A percentile compares a stretch with the other conserved stretches of the same genome.
Evolutionary conservation across 2,797 vertebrate genomes (phyloP).

Genomic region (Enteromius treurensis): DNA sequence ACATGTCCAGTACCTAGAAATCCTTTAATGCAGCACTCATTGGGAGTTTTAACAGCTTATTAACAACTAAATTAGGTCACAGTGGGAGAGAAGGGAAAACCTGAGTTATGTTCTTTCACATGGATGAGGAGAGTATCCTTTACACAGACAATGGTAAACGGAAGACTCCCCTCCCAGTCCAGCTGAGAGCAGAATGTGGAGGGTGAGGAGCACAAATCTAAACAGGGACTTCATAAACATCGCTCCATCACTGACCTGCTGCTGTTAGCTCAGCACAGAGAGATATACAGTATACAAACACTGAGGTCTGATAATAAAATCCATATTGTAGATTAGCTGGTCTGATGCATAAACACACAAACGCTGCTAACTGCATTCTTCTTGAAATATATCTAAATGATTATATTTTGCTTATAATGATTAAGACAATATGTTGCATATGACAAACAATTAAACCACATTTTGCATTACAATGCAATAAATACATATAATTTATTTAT

Average conservation of each 20-base stretch:
- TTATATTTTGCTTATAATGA: not conserved
- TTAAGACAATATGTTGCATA: not conserved
- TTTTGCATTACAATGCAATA: not conserved
- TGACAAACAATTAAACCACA: slow-evolving; percentile 3
- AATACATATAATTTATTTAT: not conserved
- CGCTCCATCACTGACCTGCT: not conserved
- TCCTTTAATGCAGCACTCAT: slow-evolving; percentile 45
- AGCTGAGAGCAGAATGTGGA: slow-evolving; percentile 15
- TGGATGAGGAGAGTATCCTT: slow-evolving; percentile 51
- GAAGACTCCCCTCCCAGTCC: slow-evolving; percentile 3
- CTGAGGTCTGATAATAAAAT: not conserved
- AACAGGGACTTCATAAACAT: not conserved
- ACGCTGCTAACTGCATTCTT: not conserved
- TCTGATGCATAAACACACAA: not conserved
- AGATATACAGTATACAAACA: slow-evolving; percentile 13
- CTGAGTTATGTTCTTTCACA: slow-evolving; percentile 51
- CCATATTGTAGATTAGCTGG: slow-evolving; percentile 52
- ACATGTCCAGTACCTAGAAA: slow-evolving; percentile 33
- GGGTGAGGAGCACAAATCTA: slow-evolving; percentile 24
- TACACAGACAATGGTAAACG: slow-evolving; percentile 36
- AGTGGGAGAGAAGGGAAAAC: slow-evolving; percentile 50
- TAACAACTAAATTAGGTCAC: slow-evolving; percentile 64
- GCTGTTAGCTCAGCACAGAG: not conserved
- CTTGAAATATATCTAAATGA: not conserved
- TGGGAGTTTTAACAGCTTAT: slow-evolving; percentile 58